Evolutionary conservation across 2,797 vertebrate genomes (phyloP).

Genomic region (Gymnoscopelus braueri): DNA sequence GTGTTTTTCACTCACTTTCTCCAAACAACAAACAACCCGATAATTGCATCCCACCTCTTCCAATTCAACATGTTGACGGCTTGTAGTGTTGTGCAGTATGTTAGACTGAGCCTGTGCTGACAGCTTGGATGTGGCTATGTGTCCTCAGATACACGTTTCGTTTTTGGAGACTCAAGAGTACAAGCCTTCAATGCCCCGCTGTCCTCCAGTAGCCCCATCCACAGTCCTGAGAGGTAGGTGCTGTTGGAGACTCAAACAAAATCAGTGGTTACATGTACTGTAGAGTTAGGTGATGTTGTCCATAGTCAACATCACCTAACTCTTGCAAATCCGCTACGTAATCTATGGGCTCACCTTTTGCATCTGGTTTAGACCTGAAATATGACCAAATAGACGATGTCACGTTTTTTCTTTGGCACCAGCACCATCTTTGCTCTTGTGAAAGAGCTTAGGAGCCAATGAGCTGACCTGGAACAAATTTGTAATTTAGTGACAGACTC

Average conservation of each 20-base stretch:
- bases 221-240: conserved; percentile 87
- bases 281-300: too few species aligned
- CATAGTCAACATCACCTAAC: too few species aligned
- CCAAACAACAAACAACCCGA: neutral
- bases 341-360: too few species aligned
- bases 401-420: too few species aligned
- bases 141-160: conserved; percentile 47
- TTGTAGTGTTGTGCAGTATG: neutral
- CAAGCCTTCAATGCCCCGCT: conserved; percentile 66
- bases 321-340: too few species aligned
- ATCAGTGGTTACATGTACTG: too few species aligned
- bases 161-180: conserved; percentile 57
- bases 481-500: too few species aligned
- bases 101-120: neutral
- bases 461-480: too few species aligned
- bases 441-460: too few species aligned
- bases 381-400: too few species aligned
- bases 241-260: neutral
- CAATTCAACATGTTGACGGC: neutral
- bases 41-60: conserved; percentile 1
- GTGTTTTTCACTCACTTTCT: neutral
- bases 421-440: too few species aligned
- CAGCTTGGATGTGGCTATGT: neutral
- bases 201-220: conserved; percentile 87
- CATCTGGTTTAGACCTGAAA: too few species aligned